Evolutionary conservation across 2,888 invertebrate species (phyloP).

Genomic region (Coenonympha arcania): DNA sequence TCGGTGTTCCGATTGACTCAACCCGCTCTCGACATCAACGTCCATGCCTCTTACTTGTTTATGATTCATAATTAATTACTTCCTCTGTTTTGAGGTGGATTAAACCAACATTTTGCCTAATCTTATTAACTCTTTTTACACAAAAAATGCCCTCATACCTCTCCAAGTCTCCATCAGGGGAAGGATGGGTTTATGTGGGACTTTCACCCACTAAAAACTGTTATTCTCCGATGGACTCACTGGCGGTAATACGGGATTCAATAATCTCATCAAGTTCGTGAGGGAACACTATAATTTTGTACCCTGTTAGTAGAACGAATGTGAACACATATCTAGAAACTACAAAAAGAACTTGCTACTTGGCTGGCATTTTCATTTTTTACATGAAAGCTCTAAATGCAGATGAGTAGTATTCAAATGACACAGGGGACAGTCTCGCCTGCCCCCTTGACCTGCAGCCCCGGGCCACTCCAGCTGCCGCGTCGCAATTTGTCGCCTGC

Average conservation of each 20-base stretch:
- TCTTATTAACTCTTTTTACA: not conserved
- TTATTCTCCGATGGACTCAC: not conserved
- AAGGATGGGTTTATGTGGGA: no score
- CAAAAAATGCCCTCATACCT: no score
- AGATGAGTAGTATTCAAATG: conserved; percentile 4
- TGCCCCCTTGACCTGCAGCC: conserved; percentile 52
- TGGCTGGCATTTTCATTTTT: not conserved
- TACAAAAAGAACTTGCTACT: no score
- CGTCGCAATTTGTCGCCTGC: conserved; percentile 31
- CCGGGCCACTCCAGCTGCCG: conserved; percentile 29
- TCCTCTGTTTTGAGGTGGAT: conserved; percentile 4
- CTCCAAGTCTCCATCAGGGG: no score
- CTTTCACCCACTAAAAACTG: no score
- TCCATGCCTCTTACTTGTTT: conserved; percentile 13
- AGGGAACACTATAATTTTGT: no score
- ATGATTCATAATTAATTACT: conserved; percentile 21
- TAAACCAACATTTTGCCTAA: not conserved
- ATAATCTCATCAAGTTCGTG: no score
- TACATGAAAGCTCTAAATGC: not conserved
- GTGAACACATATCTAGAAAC: no score
- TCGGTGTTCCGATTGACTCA: conserved; percentile 24
- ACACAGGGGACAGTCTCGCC: conserved; percentile 23
- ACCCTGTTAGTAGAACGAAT: no score
- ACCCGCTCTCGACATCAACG: conserved; percentile 15
- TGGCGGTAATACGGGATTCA: no score